These are phyloP conservation scores for Microvelia longipes DNA, from an alignment of 1,140 invertebrate species.

Conservation along the genomic window DNA sequence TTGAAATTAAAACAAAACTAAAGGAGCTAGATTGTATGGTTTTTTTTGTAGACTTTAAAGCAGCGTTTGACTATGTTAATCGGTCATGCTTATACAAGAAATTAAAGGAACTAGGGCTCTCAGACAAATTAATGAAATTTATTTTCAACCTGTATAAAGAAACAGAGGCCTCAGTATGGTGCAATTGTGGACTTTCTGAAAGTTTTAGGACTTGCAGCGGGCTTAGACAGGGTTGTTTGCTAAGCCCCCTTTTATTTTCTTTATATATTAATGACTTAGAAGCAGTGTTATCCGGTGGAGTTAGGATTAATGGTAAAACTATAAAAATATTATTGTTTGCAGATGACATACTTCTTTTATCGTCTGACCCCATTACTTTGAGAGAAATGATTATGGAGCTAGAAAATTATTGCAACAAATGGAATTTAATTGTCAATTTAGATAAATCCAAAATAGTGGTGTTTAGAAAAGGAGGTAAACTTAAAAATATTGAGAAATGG, in stretches of 20 bases:
- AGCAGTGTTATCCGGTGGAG: background rate
- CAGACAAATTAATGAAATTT: background rate
- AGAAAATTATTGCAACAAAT: conserved; percentile 14
- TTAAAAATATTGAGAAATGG: conserved; percentile 3
- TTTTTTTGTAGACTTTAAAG: background rate
- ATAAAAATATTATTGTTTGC: background rate
- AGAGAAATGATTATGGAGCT: conserved; percentile 11
- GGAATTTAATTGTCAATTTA: conserved; percentile 14
- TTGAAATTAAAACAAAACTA: background rate
- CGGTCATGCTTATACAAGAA: background rate
- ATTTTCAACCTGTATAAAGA: background rate
- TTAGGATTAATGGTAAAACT: background rate
- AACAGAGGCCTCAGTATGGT: background rate
- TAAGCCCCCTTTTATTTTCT: background rate
- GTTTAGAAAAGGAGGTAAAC: conserved; percentile 16
- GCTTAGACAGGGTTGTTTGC: background rate
- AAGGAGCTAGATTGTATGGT: background rate
- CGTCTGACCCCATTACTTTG: conserved; percentile 4
- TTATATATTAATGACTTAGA: background rate
- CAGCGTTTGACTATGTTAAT: background rate
- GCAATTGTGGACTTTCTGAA: background rate
- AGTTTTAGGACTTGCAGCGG: background rate
- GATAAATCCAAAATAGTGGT: conserved; percentile 20
- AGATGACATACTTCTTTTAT: background rate
- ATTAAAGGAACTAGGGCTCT: background rate